Evolutionary conservation across 2,888 invertebrate species (phyloP), one percentile per base, ranked within the genome.

Genomic region (Loripinus fragilis): DNA sequence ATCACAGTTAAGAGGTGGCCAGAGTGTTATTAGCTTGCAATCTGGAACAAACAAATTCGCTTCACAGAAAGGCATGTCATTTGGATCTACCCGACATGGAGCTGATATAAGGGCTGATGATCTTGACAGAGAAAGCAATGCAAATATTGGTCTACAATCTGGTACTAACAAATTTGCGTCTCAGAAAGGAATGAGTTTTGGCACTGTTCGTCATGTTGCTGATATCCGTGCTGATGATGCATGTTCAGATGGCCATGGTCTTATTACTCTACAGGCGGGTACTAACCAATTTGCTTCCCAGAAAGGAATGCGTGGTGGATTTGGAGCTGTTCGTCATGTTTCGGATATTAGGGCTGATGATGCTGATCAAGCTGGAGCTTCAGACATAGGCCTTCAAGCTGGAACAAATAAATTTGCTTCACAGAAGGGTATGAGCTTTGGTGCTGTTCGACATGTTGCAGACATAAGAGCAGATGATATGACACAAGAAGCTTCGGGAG

Each of bases 41-140:
- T 89, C 91, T 10, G 93, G 93, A 23, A 91, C 91, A 38, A 93
- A 93, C 85, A 91, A 93, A 81, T 89, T 86, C 48, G 93, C 93
- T 30, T 89, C 89, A 48, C 93, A 93, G 83, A 76, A 88, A n/a
- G 93, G 93, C n/a, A 93, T 92, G 92, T 68, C 89, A n/a, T 79
- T 90, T 10, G 89, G 90, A 3, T 82, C 87, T 23, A 85, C 85
- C 7, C 86, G 91, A 10, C 92, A 93, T 82, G 91, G 92, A 35
- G 89, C 93, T 35, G 93, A 93, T 78, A 93, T 93, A 76, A 78
- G 88, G 41, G 89, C 90, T 33, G 93, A 92, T 71, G 90, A 91
- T 68, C 78, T 89, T 2, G 50, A 65, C 30, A 78, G 77, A 55
- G 88, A 87, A 23, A 86, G 89, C 17, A 86, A 87, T 41, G 71